Evolutionary conservation across 2,113 vertebrate genomes (phyloP).

Genomic region (Poeciliopsis occidentalis): DNA sequence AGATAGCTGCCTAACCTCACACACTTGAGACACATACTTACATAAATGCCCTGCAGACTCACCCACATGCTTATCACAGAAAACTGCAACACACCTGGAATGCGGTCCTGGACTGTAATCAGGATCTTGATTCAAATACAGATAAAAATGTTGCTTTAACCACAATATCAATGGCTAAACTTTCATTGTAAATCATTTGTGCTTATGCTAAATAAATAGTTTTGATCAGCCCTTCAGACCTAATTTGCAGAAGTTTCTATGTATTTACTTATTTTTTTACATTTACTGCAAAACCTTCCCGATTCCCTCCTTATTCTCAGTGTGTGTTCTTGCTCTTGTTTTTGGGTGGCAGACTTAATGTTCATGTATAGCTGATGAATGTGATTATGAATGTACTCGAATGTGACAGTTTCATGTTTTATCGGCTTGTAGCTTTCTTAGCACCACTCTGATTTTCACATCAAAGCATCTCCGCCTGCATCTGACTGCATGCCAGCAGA

Average conservation of each 20-base stretch:
- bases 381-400: slow-evolving; percentile 14
- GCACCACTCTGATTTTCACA: slow-evolving; percentile 52
- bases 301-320: not conserved
- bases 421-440: slow-evolving; percentile 38
- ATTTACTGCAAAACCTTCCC: not conserved
- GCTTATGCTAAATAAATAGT: not conserved
- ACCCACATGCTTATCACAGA: slow-evolving; percentile 56
- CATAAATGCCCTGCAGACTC: slow-evolving; percentile 18
- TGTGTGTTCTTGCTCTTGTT: not conserved
- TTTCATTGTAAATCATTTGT: slow-evolving; percentile 13
- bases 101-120: slow-evolving; percentile 54
- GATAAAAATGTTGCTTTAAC: slow-evolving; percentile 36
- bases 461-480: slow-evolving; percentile 64
- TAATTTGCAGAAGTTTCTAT: not conserved
- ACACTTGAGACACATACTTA: slow-evolving; percentile 12
- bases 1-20: slow-evolving; percentile 12
- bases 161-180: slow-evolving; percentile 3
- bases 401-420: slow-evolving; percentile 53
- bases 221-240: not conserved
- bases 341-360: not conserved
- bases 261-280: slow-evolving; percentile 1
- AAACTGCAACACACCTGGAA: slow-evolving; percentile 42
- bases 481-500: slow-evolving; percentile 26
- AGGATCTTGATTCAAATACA: slow-evolving; percentile 56
- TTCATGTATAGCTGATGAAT: slow-evolving; percentile 16